Percentiles rank a stretch among this genome's conserved stretches.
Conservation (phyloP, 1,140 invertebrate genomes). For the Sesamia nonagrioides region DNA sequence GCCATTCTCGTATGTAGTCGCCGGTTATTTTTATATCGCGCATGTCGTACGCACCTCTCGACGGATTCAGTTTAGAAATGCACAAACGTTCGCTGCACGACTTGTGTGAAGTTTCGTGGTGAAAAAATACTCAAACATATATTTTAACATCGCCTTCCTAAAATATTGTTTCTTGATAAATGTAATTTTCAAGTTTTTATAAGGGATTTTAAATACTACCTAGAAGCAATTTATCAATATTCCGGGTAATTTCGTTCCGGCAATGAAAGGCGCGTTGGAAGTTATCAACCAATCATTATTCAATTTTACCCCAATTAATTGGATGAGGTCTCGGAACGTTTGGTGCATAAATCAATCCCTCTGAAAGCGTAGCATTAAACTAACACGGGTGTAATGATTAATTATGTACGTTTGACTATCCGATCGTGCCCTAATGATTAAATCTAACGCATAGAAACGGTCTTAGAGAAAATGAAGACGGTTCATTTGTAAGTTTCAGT, state of each 20-base stretch:
- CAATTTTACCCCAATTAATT: conserved; percentile 69
- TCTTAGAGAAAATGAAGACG: neutral
- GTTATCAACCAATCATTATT: conserved; percentile 71
- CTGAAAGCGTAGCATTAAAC: conserved; percentile 43
- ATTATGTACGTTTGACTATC: conserved; percentile 14
- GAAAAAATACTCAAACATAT: neutral
- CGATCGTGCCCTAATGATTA: neutral
- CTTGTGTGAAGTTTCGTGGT: conserved; percentile 14
- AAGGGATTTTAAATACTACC: conserved; percentile 13
- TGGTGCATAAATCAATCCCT: conserved; percentile 60
- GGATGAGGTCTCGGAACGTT: conserved; percentile 59
- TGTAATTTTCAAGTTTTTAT: conserved; percentile 10
- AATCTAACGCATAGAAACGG: neutral
- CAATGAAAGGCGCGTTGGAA: conserved; percentile 51
- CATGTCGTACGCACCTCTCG: neutral
- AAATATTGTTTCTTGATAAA: conserved; percentile 27
- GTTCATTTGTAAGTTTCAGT: conserved; percentile 5
- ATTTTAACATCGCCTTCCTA: conserved; percentile 9
- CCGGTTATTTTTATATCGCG: conserved; percentile 43
- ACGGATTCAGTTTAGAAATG: conserved; percentile 26
- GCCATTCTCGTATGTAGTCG: conserved; percentile 9
- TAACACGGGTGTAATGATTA: conserved; percentile 38
- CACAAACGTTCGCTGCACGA: conserved; percentile 35
- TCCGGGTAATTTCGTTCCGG: conserved; percentile 53
- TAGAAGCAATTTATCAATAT: conserved; percentile 50